Evolutionary conservation across 1,140 invertebrate genomes (phyloP).

Genomic region (Archivesica marissinica): DNA sequence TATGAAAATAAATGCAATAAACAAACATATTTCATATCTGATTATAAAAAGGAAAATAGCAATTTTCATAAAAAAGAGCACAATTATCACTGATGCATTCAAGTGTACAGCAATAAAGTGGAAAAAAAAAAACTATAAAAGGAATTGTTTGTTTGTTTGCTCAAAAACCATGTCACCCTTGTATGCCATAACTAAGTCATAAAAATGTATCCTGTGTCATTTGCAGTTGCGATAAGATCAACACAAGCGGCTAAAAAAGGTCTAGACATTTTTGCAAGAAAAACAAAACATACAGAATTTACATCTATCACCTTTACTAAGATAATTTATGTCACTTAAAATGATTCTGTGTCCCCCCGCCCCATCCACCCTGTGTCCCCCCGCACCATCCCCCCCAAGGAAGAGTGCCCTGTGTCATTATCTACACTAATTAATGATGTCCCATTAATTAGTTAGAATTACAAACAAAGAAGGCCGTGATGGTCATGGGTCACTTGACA

Average conservation of each 20-base stretch:
- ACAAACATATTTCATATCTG: constrained; percentile 31
- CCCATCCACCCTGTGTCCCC: too few species aligned
- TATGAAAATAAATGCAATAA: constrained; percentile 11
- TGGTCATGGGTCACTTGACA: too few species aligned
- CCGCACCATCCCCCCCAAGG: too few species aligned
- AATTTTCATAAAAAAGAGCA: not conserved
- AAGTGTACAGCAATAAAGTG: not conserved
- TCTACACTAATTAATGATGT: too few species aligned
- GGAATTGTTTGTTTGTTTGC: constrained; percentile 29
- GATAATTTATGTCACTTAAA: too few species aligned
- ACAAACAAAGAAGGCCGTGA: too few species aligned
- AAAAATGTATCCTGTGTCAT: constrained; percentile 20
- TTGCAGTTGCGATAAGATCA: not conserved
- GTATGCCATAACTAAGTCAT: not conserved
- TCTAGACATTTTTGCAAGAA: not conserved
- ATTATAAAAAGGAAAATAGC: not conserved
- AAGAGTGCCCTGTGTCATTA: too few species aligned
- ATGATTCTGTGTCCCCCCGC: too few species aligned
- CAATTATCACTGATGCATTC: constrained; percentile 14
- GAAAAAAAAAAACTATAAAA: not conserved
- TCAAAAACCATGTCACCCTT: constrained; percentile 5
- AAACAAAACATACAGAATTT: not conserved
- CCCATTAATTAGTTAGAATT: too few species aligned
- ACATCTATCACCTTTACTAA: too few species aligned
- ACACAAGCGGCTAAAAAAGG: not conserved